Evolutionary conservation across 2,797 vertebrate species (phyloP).

Genomic region (Syngnathus acus): DNA sequence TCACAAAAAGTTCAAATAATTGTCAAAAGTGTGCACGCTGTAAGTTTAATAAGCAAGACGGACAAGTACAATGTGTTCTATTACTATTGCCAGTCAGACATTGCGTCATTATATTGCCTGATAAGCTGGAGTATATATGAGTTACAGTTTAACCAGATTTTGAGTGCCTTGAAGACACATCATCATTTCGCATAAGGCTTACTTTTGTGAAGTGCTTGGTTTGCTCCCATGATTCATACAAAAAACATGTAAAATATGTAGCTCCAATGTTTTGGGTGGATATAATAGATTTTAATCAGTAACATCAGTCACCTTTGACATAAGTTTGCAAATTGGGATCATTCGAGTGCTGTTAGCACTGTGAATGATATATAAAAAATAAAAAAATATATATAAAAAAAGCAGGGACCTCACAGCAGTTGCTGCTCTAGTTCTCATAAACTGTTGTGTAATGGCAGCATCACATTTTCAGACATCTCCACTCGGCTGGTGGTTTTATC

Average conservation of each 20-base stretch:
- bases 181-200: background rate
- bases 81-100: slow-evolving; percentile 15
- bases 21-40: background rate
- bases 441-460: slow-evolving; percentile 7
- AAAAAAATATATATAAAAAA: no score
- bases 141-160: background rate
- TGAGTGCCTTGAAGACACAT: background rate
- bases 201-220: background rate
- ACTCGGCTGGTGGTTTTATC: slow-evolving; percentile 43
- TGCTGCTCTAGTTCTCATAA: no score
- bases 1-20: slow-evolving; percentile 11
- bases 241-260: no score
- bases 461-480: slow-evolving; percentile 64
- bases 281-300: no score
- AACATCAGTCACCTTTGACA: background rate
- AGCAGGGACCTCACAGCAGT: no score
- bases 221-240: background rate
- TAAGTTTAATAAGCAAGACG: background rate
- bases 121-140: background rate
- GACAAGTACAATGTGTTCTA: background rate
- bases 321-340: background rate
- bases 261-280: no score
- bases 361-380: background rate
- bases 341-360: background rate
- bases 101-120: background rate